A percentile compares a stretch with the other conserved stretches of the same genome.
Evolutionary conservation across 2,797 vertebrate species (phyloP).

Genomic region (Nyctalus aviator): DNA sequence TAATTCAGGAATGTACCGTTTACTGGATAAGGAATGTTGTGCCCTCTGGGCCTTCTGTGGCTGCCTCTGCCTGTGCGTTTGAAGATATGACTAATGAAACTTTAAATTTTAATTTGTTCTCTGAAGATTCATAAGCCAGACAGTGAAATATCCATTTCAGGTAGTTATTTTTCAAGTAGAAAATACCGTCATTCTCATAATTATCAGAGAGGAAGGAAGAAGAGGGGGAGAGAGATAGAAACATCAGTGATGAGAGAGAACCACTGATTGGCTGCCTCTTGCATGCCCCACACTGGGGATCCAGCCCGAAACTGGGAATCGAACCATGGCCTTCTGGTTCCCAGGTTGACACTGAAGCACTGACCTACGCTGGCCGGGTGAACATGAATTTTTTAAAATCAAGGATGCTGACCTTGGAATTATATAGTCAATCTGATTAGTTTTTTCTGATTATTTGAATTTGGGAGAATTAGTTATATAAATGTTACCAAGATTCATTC

Average conservation of each 20-base stretch:
- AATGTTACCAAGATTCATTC: conserved; percentile 30
- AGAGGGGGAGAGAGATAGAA: too few species aligned
- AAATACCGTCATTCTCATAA: conserved; percentile 15
- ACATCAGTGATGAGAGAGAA: too few species aligned
- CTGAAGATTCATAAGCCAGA: neutral
- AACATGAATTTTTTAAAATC: neutral
- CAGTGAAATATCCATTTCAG: conserved; percentile 19
- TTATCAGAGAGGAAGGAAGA: neutral
- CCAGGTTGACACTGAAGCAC: too few species aligned
- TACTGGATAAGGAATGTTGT: neutral
- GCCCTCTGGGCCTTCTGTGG: neutral
- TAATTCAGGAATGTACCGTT: neutral
- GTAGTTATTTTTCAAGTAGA: conserved; percentile 36
- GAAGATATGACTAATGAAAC: neutral
- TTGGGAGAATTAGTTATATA: neutral
- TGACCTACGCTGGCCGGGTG: too few species aligned
- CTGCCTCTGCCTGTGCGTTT: neutral
- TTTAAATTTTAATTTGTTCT: conserved; percentile 33
- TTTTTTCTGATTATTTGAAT: conserved; percentile 26
- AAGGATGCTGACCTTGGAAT: neutral
- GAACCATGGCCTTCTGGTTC: too few species aligned
- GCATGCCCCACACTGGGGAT: too few species aligned
- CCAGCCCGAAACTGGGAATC: too few species aligned
- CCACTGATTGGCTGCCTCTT: too few species aligned
- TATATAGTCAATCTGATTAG: neutral